Evolutionary conservation across 2,797 vertebrate genomes (phyloP).

Genomic region (Calcarius lapponicus): DNA sequence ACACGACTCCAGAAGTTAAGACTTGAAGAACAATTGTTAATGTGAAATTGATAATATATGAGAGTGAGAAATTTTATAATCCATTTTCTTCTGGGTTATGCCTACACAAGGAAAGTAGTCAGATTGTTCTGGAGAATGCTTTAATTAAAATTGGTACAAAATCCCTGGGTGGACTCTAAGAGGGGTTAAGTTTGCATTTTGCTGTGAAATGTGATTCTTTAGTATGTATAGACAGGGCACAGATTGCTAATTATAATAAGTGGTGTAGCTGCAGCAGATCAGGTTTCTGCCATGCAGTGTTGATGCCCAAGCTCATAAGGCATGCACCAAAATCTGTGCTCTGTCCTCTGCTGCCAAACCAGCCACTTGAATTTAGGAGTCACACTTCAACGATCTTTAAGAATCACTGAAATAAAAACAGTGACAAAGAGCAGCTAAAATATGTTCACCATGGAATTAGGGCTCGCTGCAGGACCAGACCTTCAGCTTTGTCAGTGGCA

Average conservation of each 20-base stretch:
- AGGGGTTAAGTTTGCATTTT: conserved; percentile 6
- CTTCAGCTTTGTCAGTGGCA: background rate
- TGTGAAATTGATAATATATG: conserved; percentile 2
- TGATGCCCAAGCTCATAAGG: background rate
- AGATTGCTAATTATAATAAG: conserved; percentile 48
- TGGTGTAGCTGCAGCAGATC: conserved; percentile 18
- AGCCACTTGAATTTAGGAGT: background rate
- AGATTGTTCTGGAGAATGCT: conserved; percentile 6
- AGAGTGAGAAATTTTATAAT: conserved; percentile 23
- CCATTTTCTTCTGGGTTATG: conserved; percentile 11
- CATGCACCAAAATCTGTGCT: conserved; percentile 2
- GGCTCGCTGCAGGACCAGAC: background rate
- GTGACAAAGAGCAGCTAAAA: background rate
- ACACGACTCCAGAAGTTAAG: background rate
- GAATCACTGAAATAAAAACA: background rate
- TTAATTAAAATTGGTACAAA: conserved; percentile 41
- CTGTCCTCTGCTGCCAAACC: conserved; percentile 1
- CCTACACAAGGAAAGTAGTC: background rate
- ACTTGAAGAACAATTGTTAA: conserved; percentile 20
- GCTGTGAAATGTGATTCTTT: conserved; percentile 11
- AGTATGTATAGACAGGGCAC: background rate
- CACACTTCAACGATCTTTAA: background rate
- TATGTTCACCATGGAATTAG: background rate
- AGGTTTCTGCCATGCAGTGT: background rate
- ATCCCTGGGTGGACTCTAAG: background rate